Conservation (phyloP, 2,888 invertebrate genomes). For the Ophion costatus region DNA sequence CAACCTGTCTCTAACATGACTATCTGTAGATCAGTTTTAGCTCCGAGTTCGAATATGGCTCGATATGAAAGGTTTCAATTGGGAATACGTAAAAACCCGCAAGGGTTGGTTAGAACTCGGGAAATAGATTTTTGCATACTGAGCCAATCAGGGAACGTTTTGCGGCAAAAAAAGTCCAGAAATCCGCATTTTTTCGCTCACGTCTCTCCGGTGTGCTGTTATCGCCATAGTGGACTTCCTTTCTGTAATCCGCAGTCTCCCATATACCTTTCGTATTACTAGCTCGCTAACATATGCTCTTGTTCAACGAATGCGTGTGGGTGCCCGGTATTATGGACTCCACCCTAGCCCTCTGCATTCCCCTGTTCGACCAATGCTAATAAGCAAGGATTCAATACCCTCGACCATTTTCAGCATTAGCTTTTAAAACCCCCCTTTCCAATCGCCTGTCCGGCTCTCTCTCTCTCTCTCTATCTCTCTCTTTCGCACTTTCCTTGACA, state of each 20-base stretch:
- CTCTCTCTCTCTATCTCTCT: slow-evolving; percentile 6
- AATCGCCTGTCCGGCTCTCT: slow-evolving; percentile 48
- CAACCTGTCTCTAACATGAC: no score
- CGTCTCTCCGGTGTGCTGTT: slow-evolving; percentile 38
- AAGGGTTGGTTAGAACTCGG: no score
- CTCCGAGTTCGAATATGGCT: no score
- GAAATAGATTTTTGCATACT: neutral
- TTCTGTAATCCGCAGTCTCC: slow-evolving; percentile 3
- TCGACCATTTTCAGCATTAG: slow-evolving; percentile 63
- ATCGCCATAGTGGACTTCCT: slow-evolving; percentile 43
- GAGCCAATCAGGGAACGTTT: slow-evolving; percentile 46
- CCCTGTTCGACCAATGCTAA: slow-evolving; percentile 57
- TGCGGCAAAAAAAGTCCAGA: slow-evolving; percentile 37
- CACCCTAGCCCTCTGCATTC: slow-evolving; percentile 5
- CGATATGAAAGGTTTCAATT: no score
- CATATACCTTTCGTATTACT: slow-evolving; percentile 19
- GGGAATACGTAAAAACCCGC: no score
- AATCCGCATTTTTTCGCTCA: slow-evolving; percentile 43
- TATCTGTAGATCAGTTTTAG: no score
- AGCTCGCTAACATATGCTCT: slow-evolving; percentile 11
- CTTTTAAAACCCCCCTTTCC: slow-evolving; percentile 68
- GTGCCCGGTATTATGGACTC: slow-evolving; percentile 14
- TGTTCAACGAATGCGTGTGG: slow-evolving; percentile 1
- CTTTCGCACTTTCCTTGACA: neutral
- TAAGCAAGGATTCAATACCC: slow-evolving; percentile 66